Conservation (phyloP, 2,797 vertebrate genomes). For the Mus spretus region DNA sequence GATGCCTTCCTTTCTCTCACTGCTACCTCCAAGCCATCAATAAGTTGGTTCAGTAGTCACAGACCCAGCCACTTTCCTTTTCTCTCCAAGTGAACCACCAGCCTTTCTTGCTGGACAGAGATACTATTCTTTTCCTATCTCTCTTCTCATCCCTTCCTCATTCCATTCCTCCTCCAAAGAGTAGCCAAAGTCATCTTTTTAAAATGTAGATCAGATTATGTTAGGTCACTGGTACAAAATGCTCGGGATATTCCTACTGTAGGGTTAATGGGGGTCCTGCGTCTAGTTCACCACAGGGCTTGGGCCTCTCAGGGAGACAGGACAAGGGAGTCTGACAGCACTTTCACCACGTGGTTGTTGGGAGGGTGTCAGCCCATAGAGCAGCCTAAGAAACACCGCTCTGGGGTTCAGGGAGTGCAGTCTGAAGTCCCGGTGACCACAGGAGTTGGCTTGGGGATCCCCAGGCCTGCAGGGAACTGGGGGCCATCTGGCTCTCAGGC, state of each 20-base stretch:
- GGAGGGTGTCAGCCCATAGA: too few species aligned
- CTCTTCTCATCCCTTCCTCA: neutral
- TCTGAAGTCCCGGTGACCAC: too few species aligned
- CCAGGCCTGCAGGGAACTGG: too few species aligned
- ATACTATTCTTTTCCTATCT: neutral
- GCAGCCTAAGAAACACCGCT: too few species aligned
- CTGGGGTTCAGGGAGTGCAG: too few species aligned
- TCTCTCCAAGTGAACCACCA: neutral
- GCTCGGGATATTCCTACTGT: neutral
- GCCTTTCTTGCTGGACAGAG: neutral
- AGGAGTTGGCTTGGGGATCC: too few species aligned
- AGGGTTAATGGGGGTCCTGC: too few species aligned
- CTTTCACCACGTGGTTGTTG: accelerated
- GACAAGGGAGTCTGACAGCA: too few species aligned
- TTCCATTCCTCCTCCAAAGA: neutral
- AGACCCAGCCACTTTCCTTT: neutral
- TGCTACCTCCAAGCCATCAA: too few species aligned
- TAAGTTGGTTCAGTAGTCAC: neutral
- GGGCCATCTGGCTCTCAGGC: too few species aligned
- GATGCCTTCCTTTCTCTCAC: neutral
- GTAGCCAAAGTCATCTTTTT: neutral
- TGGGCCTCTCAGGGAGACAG: too few species aligned
- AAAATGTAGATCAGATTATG: neutral
- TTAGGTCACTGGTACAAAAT: neutral
- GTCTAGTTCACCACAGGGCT: too few species aligned